Conservation (phyloP, 2,113 vertebrate genomes). For the Malurus alboscapulatus region DNA sequence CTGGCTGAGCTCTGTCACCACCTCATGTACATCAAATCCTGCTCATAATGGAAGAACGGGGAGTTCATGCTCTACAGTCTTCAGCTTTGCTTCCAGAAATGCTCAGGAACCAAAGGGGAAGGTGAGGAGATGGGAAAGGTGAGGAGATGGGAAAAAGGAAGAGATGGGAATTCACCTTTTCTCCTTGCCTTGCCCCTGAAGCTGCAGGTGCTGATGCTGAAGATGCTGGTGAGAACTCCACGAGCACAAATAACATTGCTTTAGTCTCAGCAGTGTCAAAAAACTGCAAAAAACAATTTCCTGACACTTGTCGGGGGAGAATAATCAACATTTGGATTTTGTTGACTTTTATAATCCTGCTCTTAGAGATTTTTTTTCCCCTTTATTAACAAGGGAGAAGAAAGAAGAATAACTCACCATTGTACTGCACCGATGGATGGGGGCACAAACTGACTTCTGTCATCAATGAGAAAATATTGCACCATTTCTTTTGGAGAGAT, state of each 20-base stretch:
- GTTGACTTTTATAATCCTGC: neutral
- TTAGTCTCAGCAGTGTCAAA: neutral
- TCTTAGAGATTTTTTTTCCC: neutral
- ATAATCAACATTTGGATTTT: neutral
- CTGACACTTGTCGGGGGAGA: neutral
- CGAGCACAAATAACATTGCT: neutral
- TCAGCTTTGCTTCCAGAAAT: neutral
- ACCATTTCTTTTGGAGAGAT: conserved; percentile 9
- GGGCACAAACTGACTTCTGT: neutral
- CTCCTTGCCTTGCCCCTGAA: neutral
- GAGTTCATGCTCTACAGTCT: neutral
- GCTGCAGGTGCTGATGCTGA: neutral
- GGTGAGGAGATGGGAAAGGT: neutral
- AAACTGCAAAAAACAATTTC: too few relatives aligned
- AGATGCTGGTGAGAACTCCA: neutral
- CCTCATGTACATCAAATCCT: neutral
- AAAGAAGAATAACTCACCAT: neutral
- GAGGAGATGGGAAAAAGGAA: too few relatives aligned
- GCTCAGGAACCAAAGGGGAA: neutral
- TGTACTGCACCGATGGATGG: neutral
- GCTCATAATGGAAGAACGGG: neutral
- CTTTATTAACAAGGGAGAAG: neutral
- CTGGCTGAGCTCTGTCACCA: neutral
- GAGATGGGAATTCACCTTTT: neutral
- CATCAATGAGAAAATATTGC: neutral